Percentiles rank a stretch among this genome's conserved stretches.
Conservation (phyloP, 2,888 invertebrate genomes). For the Hypercompe scribonia region DNA sequence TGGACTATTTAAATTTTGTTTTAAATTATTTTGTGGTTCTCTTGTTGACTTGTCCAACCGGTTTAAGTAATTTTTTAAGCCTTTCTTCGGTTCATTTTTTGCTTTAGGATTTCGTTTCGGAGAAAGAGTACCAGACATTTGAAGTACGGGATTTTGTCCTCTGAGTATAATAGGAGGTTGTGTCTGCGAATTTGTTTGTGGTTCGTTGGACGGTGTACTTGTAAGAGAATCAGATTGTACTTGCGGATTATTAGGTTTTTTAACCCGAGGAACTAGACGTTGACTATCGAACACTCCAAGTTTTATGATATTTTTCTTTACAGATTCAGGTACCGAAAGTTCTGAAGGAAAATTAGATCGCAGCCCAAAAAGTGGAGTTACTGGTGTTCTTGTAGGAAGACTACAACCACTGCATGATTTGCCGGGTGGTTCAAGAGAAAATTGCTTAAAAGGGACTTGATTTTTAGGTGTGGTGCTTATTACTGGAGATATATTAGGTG, state of each 20-base stretch:
- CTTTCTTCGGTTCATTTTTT: background rate
- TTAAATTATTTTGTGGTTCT: slow-evolving; percentile 1
- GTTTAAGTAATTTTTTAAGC: background rate
- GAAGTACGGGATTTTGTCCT: background rate
- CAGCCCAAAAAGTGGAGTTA: slow-evolving; percentile 58
- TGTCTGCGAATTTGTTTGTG: background rate
- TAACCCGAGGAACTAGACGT: background rate
- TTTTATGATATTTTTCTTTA: slow-evolving; percentile 14
- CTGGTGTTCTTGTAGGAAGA: slow-evolving; percentile 83
- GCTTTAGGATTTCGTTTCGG: background rate
- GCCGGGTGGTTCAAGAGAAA: slow-evolving; percentile 68
- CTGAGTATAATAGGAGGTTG: background rate
- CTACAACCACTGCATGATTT: slow-evolving; percentile 88
- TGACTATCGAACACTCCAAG: background rate
- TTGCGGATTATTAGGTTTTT: background rate
- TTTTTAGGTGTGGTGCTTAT: slow-evolving; percentile 39
- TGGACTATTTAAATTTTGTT: slow-evolving; percentile 20
- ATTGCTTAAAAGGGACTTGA: slow-evolving; percentile 42
- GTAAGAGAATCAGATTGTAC: background rate
- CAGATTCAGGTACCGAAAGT: slow-evolving; percentile 3
- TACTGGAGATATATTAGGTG: background rate
- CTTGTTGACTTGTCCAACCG: background rate
- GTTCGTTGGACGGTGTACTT: background rate
- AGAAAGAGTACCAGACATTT: background rate
- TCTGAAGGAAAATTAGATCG: slow-evolving; percentile 18